Conservation (phyloP, 2,797 vertebrate genomes). For the Alauda arvensis region DNA sequence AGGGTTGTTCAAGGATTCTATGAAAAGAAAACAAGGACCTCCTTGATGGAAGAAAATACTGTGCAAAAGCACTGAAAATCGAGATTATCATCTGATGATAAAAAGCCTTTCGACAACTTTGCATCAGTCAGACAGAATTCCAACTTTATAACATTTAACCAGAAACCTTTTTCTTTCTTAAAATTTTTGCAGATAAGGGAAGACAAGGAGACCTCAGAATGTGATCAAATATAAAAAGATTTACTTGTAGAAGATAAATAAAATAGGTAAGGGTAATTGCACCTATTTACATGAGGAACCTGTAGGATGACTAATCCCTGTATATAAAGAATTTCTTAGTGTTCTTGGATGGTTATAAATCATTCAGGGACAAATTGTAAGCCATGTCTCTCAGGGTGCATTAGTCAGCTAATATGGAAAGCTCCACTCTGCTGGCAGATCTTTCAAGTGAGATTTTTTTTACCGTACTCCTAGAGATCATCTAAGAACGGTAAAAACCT, state of each 20-base stretch:
- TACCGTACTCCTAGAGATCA: not conserved
- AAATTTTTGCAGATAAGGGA: not conserved
- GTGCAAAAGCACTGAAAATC: not conserved
- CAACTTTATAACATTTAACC: not conserved
- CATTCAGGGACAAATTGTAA: not conserved
- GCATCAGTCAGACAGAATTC: not conserved
- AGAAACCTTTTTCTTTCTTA: not conserved
- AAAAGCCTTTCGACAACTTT: not conserved
- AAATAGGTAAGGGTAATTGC: not conserved
- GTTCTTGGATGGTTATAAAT: not conserved
- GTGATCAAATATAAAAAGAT: not conserved
- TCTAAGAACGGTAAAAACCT: not conserved
- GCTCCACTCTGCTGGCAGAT: not conserved
- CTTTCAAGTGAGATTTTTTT: not conserved
- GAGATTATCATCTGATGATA: not conserved
- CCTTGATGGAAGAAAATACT: not conserved
- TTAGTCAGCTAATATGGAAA: not conserved
- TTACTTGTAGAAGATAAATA: not conserved
- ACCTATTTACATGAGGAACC: not conserved
- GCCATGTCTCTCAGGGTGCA: not conserved
- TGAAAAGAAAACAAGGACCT: not conserved
- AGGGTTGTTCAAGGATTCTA: not conserved
- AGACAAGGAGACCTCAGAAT: not conserved
- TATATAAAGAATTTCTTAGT: not conserved
- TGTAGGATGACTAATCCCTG: not conserved